phyloP scores from a whole-genome alignment of 1,140 invertebrate species.

The Drusus annulatus region DNA sequence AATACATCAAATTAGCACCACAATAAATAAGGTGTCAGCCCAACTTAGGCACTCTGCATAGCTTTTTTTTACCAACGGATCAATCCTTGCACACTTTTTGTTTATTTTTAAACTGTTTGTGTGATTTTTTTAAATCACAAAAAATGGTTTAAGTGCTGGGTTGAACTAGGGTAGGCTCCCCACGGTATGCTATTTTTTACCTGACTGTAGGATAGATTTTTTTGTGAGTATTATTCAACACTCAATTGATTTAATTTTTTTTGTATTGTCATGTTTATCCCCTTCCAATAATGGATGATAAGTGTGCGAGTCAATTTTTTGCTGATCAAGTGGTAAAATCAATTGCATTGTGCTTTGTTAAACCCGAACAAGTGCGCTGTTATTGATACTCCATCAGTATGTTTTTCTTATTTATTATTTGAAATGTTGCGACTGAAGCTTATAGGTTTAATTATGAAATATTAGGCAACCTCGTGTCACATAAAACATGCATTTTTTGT shows the following conservation, averaged over 20 bases:
- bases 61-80: conserved; percentile 1
- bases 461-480: too few species aligned
- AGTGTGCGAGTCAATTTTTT: conserved; percentile 17
- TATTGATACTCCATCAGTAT: neutral
- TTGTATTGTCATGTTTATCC: conserved; percentile 34
- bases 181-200: conserved; percentile 25
- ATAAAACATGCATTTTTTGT: too few species aligned
- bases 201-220: conserved; percentile 1
- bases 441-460: too few species aligned
- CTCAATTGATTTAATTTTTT: conserved; percentile 29
- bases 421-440: neutral
- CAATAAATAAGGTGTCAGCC: conserved; percentile 26
- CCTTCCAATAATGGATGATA: conserved; percentile 31
- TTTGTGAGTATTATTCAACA: conserved; percentile 33
- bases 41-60: neutral
- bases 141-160: conserved; percentile 30
- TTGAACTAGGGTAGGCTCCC: conserved; percentile 12
- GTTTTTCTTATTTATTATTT: neutral
- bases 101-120: conserved; percentile 28
- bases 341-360: neutral
- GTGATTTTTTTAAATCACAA: conserved; percentile 21
- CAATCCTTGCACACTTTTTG: conserved; percentile 26
- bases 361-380: neutral
- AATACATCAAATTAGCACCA: conserved; percentile 22
- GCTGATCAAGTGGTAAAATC: neutral